phyloP scores from a whole-genome alignment of 2,888 invertebrate genomes.

The Pyrgus malvae region DNA sequence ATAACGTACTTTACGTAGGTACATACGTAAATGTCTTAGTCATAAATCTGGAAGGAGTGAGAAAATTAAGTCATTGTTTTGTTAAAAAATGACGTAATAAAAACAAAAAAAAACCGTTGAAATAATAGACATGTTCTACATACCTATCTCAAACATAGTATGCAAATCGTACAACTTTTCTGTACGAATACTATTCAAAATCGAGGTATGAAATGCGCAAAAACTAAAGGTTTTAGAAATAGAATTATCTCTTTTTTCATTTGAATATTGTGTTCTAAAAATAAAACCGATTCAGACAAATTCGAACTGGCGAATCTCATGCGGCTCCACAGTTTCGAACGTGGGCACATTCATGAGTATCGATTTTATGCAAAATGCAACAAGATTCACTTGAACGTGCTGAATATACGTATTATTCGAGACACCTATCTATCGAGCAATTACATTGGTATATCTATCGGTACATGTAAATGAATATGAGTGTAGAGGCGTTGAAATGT shows the following conservation, averaged over 20 bases:
- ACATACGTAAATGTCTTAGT: too few species aligned
- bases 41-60: too few species aligned
- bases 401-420: constrained; percentile 58
- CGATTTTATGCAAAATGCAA: constrained; percentile 82
- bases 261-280: constrained; percentile 56
- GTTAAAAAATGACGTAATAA: too few species aligned
- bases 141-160: too few species aligned
- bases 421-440: constrained; percentile 65
- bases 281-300: constrained; percentile 63
- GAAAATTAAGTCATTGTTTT: too few species aligned
- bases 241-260: constrained; percentile 48
- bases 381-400: constrained; percentile 77
- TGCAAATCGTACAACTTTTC: too few species aligned
- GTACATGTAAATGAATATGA: constrained; percentile 55
- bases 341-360: constrained; percentile 76
- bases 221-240: constrained; percentile 43
- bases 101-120: too few species aligned
- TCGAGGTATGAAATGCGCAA: constrained; percentile 20
- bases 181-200: too few species aligned
- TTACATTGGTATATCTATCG: constrained; percentile 63
- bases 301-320: constrained; percentile 63
- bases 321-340: constrained; percentile 48
- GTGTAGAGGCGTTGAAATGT: constrained; percentile 49
- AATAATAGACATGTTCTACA: too few species aligned
- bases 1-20: too few species aligned